phyloP scores from a whole-genome alignment of 2,888 invertebrate genomes.

The Plemyria rubiginata region DNA sequence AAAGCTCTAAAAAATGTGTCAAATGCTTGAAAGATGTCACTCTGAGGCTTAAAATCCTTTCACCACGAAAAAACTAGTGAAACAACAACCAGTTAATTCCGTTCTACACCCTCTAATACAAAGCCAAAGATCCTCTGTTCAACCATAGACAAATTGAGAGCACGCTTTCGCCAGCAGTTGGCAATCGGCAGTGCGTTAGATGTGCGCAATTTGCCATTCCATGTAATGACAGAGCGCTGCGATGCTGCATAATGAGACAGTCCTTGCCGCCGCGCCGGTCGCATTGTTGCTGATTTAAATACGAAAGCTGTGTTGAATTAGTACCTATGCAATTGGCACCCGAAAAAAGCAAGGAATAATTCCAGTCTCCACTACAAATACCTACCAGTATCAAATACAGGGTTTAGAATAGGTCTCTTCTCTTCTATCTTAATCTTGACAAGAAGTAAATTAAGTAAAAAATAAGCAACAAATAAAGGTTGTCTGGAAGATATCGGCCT shows the following conservation, averaged over 20 bases:
- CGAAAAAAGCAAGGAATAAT: conserved; percentile 5
- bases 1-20: no score
- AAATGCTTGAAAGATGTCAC: no score
- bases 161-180: conserved; percentile 70
- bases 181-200: conserved; percentile 76
- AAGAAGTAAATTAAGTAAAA: no score
- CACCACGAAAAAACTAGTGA: no score
- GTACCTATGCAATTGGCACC: conserved; percentile 13
- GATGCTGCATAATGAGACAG: conserved; percentile 81
- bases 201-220: conserved; percentile 83
- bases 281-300: conserved; percentile 48
- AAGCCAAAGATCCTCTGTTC: conserved; percentile 40
- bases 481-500: no score
- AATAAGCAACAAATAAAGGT: no score
- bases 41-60: no score
- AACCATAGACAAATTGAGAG: conserved; percentile 70
- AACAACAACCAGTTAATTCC: neutral
- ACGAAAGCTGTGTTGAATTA: conserved; percentile 24
- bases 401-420: no score
- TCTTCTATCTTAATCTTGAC: no score
- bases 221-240: conserved; percentile 80
- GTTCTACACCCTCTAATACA: conserved; percentile 19
- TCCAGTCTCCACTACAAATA: neutral
- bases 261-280: conserved; percentile 69
- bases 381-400: no score